Evolutionary conservation across 30 jellyfish, hydroid and myxozoan genomes (phyloP).

Genomic region (Aurelia aurita): DNA sequence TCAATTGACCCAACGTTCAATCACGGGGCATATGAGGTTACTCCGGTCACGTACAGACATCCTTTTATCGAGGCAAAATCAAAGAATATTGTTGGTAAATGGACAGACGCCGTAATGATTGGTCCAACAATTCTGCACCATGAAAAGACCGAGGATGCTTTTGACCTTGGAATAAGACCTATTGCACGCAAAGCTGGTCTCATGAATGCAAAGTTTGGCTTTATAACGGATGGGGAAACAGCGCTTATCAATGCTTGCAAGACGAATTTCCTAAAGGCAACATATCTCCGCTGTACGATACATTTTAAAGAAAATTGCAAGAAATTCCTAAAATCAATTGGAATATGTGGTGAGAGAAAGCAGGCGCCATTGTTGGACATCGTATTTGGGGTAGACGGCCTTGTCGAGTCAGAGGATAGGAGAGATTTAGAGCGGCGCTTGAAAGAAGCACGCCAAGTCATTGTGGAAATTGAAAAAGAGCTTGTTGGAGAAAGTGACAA

Average conservation of each 20-base stretch:
- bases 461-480: neutral
- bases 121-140: conserved; percentile 26
- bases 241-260: conserved; percentile 37
- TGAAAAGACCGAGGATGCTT: conserved; percentile 17
- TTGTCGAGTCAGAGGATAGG: conserved; percentile 19
- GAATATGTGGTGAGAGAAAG: conserved; percentile 5
- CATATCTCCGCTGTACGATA: conserved; percentile 23
- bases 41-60: conserved; percentile 18
- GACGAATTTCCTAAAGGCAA: conserved; percentile 10
- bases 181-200: conserved; percentile 19
- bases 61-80: conserved; percentile 11
- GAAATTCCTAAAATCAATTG: conserved; percentile 26
- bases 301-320: conserved; percentile 28
- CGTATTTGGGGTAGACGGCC: conserved; percentile 30
- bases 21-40: conserved; percentile 21
- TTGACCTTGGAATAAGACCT: conserved; percentile 19
- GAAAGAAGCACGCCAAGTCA: neutral
- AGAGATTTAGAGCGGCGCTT: conserved; percentile 1
- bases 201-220: neutral
- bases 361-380: conserved; percentile 29
- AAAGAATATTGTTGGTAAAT: neutral
- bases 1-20: conserved; percentile 22
- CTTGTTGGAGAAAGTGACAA: neutral
- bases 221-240: conserved; percentile 33
- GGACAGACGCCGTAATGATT: conserved; percentile 27